phyloP scores from a whole-genome alignment of 1,140 invertebrate genomes.

The Eueides isabella region DNA sequence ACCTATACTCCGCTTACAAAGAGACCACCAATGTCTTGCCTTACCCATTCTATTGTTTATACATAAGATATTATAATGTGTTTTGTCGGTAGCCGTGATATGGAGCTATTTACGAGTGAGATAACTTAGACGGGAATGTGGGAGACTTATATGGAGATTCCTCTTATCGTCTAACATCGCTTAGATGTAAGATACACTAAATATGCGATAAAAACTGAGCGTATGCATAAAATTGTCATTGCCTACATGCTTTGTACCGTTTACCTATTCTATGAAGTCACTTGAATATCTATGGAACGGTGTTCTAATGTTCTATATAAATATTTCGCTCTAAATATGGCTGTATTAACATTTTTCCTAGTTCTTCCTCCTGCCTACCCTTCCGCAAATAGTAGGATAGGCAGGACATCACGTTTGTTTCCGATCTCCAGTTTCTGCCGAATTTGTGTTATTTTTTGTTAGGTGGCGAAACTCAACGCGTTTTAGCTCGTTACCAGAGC shows the following conservation, averaged over 20 bases:
- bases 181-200: constrained; percentile 30
- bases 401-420: too few species aligned
- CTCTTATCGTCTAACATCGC: constrained; percentile 41
- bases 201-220: constrained; percentile 24
- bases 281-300: not conserved
- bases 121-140: constrained; percentile 58
- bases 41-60: constrained; percentile 77
- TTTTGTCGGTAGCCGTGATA: constrained; percentile 76
- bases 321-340: not conserved
- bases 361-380: too few species aligned
- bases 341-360: not conserved
- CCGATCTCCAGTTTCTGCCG: too few species aligned
- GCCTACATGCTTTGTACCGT: not conserved
- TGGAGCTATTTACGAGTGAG: constrained; percentile 63
- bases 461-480: too few species aligned
- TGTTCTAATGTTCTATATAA: not conserved
- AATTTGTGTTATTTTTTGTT: too few species aligned
- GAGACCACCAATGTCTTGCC: constrained; percentile 43
- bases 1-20: constrained; percentile 46
- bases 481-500: too few species aligned
- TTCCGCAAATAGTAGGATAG: too few species aligned
- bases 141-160: constrained; percentile 41
- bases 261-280: not conserved
- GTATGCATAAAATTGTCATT: constrained; percentile 25
- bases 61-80: constrained; percentile 77